These are phyloP conservation scores for Ichneumoninae sp. DNA, from an alignment of 2,888 invertebrate genomes.

Conservation along the genomic window DNA sequence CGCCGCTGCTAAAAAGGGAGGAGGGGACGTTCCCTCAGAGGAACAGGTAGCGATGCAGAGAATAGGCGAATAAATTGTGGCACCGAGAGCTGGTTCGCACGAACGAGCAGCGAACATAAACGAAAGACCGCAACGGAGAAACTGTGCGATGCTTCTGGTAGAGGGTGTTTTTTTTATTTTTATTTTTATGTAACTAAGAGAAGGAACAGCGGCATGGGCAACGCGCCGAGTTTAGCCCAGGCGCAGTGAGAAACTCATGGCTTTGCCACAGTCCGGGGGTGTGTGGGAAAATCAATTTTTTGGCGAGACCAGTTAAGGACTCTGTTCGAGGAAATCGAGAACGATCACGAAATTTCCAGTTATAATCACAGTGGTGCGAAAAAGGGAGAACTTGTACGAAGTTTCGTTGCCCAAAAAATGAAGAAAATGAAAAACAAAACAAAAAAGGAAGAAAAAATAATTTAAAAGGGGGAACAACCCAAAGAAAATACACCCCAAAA, in stretches of 20 bases:
- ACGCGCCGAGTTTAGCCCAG: not conserved
- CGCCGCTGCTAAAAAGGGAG: not conserved
- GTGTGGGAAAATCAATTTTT: conserved; percentile 56
- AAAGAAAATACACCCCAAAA: too few relatives aligned
- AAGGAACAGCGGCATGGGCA: conserved; percentile 34
- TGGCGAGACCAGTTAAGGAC: conserved; percentile 27
- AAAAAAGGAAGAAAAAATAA: too few relatives aligned
- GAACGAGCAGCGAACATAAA: conserved; percentile 56
- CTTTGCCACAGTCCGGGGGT: conserved; percentile 39
- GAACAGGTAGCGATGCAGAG: conserved; percentile 64
- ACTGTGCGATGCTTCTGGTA: conserved; percentile 51
- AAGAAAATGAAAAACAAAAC: too few relatives aligned
- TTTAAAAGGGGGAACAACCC: too few relatives aligned
- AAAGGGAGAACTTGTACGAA: too few relatives aligned
- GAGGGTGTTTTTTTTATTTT: not conserved
- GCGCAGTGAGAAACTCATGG: conserved; percentile 59
- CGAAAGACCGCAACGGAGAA: conserved; percentile 42
- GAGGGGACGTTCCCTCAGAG: conserved; percentile 34
- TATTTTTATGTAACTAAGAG: conserved; percentile 3
- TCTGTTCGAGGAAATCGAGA: conserved; percentile 5
- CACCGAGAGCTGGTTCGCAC: conserved; percentile 65
- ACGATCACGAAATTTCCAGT: not conserved
- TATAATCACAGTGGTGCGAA: too few relatives aligned
- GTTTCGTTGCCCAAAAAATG: too few relatives aligned
- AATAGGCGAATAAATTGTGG: conserved; percentile 70